A percentile compares a stretch with the other conserved stretches of the same genome.
Evolutionary conservation across 2,113 vertebrate species (phyloP).

Genomic region (Murina feae): DNA sequence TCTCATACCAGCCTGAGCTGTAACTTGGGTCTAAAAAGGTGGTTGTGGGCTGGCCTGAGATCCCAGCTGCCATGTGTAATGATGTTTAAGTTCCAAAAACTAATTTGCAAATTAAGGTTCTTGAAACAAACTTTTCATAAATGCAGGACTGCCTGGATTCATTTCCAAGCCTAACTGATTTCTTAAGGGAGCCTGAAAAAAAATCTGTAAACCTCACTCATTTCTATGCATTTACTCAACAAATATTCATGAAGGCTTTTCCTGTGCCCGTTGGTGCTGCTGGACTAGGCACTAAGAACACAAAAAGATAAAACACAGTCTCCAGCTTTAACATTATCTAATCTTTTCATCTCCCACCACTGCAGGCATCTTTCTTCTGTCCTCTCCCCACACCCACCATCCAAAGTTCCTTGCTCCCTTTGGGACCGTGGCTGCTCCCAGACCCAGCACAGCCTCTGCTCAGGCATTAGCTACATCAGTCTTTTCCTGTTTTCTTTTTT

Average conservation of each 20-base stretch:
- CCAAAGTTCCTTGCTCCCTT: accelerated
- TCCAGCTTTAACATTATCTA: neutral
- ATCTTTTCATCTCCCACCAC: neutral
- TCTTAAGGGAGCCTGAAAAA: slow-evolving; percentile 55
- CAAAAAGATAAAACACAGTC: neutral
- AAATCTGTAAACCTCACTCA: slow-evolving; percentile 28
- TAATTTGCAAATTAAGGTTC: slow-evolving; percentile 53
- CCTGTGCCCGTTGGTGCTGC: neutral
- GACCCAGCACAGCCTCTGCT: neutral
- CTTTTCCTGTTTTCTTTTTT: neutral
- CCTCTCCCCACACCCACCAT: neutral
- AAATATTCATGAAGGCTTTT: slow-evolving; percentile 37
- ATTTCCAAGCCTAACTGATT: slow-evolving; percentile 48
- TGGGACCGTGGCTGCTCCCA: neutral
- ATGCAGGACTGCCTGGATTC: slow-evolving; percentile 16
- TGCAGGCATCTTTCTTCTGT: neutral
- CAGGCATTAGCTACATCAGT: neutral
- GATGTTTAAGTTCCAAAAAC: slow-evolving; percentile 23
- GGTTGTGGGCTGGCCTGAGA: neutral
- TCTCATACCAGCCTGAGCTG: neutral
- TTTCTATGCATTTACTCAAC: slow-evolving; percentile 46
- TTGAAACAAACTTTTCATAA: slow-evolving; percentile 41
- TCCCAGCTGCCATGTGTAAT: neutral
- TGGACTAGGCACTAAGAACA: neutral
- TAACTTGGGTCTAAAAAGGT: neutral